Conservation (phyloP, 2,113 vertebrate species). For the Columbina picui region DNA sequence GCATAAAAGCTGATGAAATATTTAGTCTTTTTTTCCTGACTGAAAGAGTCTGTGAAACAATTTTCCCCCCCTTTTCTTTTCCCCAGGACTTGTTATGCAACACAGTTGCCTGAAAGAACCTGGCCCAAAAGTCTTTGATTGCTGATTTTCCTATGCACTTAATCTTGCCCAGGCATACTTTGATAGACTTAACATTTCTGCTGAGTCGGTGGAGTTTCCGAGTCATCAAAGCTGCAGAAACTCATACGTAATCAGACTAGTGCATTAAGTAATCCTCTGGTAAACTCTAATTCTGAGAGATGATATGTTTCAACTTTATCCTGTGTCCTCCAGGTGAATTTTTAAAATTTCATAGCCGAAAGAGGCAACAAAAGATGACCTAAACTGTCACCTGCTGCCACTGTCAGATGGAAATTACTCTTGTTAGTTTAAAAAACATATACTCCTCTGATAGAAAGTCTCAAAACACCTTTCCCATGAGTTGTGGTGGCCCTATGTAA, state of each 20-base stretch:
- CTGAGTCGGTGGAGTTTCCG: neutral
- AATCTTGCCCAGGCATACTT: neutral
- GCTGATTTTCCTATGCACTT: conserved; percentile 20
- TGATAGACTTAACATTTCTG: neutral
- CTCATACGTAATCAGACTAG: neutral
- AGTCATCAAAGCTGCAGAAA: conserved; percentile 20
- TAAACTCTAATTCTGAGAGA: neutral
- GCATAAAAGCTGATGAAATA: conserved; percentile 25
- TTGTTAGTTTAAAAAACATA: neutral
- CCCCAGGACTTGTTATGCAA: neutral
- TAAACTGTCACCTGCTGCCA: neutral
- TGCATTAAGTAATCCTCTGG: conserved; percentile 16
- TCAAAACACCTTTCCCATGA: neutral
- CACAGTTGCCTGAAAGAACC: conserved; percentile 27
- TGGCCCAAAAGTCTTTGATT: conserved; percentile 35
- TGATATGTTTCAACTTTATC: neutral
- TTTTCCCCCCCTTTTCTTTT: neutral
- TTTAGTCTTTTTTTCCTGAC: neutral
- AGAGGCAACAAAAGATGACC: neutral
- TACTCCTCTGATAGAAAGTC: neutral
- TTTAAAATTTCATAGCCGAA: neutral
- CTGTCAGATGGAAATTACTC: neutral
- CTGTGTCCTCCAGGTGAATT: neutral
- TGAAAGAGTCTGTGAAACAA: neutral
- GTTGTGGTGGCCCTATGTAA: neutral